Evolutionary conservation across 2,113 vertebrate genomes (phyloP).

Genomic region (Bufo gargarizans): DNA sequence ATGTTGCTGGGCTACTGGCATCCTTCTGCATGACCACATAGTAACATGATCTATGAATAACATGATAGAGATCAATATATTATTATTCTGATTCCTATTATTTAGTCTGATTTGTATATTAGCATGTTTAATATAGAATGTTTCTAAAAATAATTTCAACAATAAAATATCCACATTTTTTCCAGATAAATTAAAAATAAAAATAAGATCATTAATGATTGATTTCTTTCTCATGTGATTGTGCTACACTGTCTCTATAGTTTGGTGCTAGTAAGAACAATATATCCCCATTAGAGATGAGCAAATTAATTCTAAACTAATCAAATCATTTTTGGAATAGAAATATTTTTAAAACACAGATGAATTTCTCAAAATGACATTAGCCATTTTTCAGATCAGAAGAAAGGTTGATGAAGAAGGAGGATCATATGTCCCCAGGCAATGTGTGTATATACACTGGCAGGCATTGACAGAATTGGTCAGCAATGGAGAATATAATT

Average conservation of each 20-base stretch:
- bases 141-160: no score
- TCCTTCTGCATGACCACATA: not conserved
- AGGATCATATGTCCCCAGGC: no score
- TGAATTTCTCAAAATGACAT: no score
- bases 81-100: not conserved
- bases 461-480: not conserved
- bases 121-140: not conserved
- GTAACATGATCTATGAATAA: not conserved
- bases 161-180: no score
- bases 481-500: not conserved
- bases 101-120: not conserved
- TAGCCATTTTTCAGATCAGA: no score
- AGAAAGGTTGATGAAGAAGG: no score
- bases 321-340: no score
- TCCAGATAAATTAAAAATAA: no score
- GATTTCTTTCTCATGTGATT: not conserved
- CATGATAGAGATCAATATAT: no score
- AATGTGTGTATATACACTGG: no score
- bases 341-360: no score
- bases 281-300: not conserved
- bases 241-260: not conserved
- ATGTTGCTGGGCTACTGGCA: conserved; percentile 4
- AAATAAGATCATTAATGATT: not conserved
- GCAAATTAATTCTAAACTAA: not conserved
- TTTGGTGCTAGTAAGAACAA: not conserved